Base-by-base conservation (phyloP, 2,113 vertebrate species). In the Gadus macrocephalus region DNA sequence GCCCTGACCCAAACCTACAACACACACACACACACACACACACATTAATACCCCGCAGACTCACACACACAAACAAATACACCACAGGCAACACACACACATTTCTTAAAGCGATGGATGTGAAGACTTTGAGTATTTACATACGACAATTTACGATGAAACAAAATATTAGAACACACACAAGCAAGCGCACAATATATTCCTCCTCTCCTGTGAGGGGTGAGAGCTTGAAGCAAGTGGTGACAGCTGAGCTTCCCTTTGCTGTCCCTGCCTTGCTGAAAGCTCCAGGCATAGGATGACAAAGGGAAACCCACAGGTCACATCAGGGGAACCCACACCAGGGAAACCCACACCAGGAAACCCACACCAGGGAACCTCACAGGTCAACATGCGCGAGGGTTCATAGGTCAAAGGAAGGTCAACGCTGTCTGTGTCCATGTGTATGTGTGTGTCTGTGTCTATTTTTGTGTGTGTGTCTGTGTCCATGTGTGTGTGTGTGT, bases 201-300 rank as follows among this genome's bases (percentile, higher is more conserved):
- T 5, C n/a, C 55, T 58, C 17, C 55, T 58, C 55, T 58, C 55
- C n/a, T 14, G 9, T 58, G 42, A 49, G 42, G 8, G 42, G 8
- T 49, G 42, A 49, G 42, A 49, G 42, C 42, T 49, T 65, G 93
- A 83, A 79, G 94, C 87, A 78, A 90, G 84, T 85, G 90, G 92
- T 92, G 93, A 95, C 94, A 69, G 89, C 91, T 96, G 95, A 94
- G 93, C 92, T 87, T 90, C 94, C 95, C 95, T 96, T 96, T 97
- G 95, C 87, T 88, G 87, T 94, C 95, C 95, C 93, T 94, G 96
- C 96, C 96, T 93, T 87, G 85, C 84, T 89, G 74, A 83, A 85
- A 93, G 83, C 86, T 90, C 92, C 92, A 95, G 95, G 95, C 96
- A 96, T 96, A 96, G 96, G 95, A 98, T 96, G 95, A 97, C 95